A percentile compares a stretch with the other conserved stretches of the same genome.
These are phyloP conservation scores for Phengaris arion DNA, from an alignment of 2,888 invertebrate species.

Conservation along the genomic window DNA sequence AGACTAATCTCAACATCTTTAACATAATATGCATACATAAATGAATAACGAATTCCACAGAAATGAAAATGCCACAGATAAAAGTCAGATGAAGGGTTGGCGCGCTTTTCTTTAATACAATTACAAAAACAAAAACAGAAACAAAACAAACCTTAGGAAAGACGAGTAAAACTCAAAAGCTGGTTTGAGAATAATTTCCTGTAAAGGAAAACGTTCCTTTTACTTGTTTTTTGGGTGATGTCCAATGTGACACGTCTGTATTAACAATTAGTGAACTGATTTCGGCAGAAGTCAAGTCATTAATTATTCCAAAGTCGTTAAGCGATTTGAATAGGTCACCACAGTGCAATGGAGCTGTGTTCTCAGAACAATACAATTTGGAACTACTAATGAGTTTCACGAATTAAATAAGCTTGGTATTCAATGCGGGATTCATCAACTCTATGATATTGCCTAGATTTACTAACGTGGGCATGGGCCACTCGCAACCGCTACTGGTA, in stretches of 20 bases:
- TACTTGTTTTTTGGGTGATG: not conserved
- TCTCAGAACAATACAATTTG: slow-evolving; percentile 72
- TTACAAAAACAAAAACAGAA: no score
- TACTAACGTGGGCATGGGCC: no score
- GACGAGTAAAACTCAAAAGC: no score
- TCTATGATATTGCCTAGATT: not conserved
- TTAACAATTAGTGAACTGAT: slow-evolving; percentile 3
- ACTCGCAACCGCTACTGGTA: no score
- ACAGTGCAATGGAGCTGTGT: slow-evolving; percentile 59
- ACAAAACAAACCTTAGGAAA: no score
- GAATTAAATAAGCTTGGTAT: slow-evolving; percentile 43
- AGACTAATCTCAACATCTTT: not conserved
- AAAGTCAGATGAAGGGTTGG: no score
- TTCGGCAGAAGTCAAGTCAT: slow-evolving; percentile 43
- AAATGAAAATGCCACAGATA: not conserved
- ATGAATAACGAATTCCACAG: not conserved
- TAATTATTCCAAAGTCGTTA: slow-evolving; percentile 63
- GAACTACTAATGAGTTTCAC: slow-evolving; percentile 66
- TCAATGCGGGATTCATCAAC: not conserved
- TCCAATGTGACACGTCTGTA: slow-evolving; percentile 1
- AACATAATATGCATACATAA: not conserved
- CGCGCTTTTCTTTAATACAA: no score
- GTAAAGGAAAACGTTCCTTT: not conserved
- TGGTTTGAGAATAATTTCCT: not conserved
- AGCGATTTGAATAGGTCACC: slow-evolving; percentile 52